Base-by-base conservation (phyloP, 2,797 vertebrate genomes). In the Craterocephalus amniculus region DNA sequence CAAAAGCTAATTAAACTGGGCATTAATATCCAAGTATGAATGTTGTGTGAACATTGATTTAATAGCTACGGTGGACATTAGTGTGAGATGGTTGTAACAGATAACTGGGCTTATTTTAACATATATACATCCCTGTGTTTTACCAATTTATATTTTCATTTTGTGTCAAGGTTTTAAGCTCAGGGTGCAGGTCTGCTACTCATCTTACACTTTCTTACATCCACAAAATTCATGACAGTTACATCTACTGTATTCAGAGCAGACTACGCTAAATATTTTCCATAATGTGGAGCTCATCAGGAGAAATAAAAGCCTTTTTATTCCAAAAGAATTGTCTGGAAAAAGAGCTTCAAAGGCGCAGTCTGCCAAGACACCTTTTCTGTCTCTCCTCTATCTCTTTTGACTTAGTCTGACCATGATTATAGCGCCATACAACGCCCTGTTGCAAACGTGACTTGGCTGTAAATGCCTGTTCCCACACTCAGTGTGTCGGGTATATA, bases 401-500 rank as follows among this genome's bases (percentile, higher is more conserved):
- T 76, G 87, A 76, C 87, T 88, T 88, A 88, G 83, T 80, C 85
- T 76, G 82, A 78, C 84, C 74, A 40, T 90, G 88, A 93, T 94
- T 93, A 93, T 76, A 76, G 81, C 48, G 77, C 74, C 72, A 91
- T 88, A 89, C 83, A 78, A 71, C 38, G 59, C 83, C 86, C 77
- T 4, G 34, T 65, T 34, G 67, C 63, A 79, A 85, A 94, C 92
- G 91, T 94, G 93, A 93, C 87, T 71, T 32, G 91, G 74, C 60
- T 91, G 70, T 83, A 75, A 84, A 94, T 79, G 70, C 11, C 61
- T 22, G 36, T 79, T 89, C 81, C 74, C 77, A 84, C 85, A 82
- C 79, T 85, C 75, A 63, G 84, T 65, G 76, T 79, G 80, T 83
- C 76, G 83, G 72, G 79, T 90, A 76, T 72, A 83, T 86, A 92